These are phyloP conservation scores for Leptopilina syphax DNA, from an alignment of 2,888 invertebrate genomes.

Conservation along the genomic window DNA sequence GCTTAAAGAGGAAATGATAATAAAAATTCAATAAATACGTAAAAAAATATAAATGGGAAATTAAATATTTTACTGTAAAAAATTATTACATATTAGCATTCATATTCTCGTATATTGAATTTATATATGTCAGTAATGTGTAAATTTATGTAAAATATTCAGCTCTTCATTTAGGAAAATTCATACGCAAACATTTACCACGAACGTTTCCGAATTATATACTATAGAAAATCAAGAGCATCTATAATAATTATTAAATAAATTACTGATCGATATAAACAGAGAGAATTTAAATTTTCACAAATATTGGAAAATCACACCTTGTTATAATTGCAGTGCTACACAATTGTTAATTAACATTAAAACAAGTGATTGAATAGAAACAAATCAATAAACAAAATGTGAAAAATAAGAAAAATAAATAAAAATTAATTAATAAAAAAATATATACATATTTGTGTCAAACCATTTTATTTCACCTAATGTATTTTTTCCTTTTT, in stretches of 20 bases:
- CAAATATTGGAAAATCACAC: too few relatives aligned
- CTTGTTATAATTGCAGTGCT: too few relatives aligned
- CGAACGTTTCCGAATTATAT: not conserved
- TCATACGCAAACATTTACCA: not conserved
- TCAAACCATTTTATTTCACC: too few relatives aligned
- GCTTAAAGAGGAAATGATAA: not conserved
- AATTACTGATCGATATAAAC: not conserved
- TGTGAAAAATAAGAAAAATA: too few relatives aligned
- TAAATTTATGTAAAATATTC: not conserved
- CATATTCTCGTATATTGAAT: not conserved
- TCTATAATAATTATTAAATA: not conserved
- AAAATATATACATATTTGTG: too few relatives aligned
- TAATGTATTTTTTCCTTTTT: too few relatives aligned
- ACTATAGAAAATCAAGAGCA: not conserved
- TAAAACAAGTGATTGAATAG: too few relatives aligned
- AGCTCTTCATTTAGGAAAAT: conserved; percentile 2
- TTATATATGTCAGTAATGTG: not conserved
- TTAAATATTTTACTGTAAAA: not conserved
- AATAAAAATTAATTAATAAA: too few relatives aligned
- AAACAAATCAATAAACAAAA: too few relatives aligned
- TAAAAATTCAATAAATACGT: not conserved
- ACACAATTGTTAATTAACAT: too few relatives aligned
- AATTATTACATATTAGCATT: not conserved
- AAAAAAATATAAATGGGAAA: not conserved
- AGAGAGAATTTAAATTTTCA: too few relatives aligned